phyloP scores from a whole-genome alignment of 2,888 invertebrate genomes.

The Pecten maximus region DNA sequence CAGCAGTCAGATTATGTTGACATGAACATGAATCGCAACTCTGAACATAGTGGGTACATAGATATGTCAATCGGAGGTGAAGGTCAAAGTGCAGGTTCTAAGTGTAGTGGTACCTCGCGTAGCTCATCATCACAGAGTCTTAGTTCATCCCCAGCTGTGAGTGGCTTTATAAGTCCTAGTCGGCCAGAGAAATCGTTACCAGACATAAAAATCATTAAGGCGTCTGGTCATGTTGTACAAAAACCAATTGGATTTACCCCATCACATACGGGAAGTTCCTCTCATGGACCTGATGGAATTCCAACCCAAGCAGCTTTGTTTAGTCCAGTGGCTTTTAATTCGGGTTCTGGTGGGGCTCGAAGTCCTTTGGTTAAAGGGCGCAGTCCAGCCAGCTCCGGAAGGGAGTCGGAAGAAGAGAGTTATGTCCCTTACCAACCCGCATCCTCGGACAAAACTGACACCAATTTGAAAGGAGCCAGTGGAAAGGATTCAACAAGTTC shows the following conservation, averaged over 20 bases:
- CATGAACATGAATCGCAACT: slow-evolving; percentile 67
- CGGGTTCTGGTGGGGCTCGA: slow-evolving; percentile 43
- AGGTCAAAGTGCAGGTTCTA: slow-evolving; percentile 56
- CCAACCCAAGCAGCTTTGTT: slow-evolving; percentile 42
- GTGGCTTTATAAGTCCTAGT: slow-evolving; percentile 52
- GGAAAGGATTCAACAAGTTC: slow-evolving; percentile 33
- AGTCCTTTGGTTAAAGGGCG: slow-evolving; percentile 51
- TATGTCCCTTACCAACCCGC: slow-evolving; percentile 66
- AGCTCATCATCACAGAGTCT: slow-evolving; percentile 64
- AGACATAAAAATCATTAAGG: slow-evolving; percentile 62
- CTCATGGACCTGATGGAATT: slow-evolving; percentile 27
- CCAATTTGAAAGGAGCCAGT: slow-evolving; percentile 39
- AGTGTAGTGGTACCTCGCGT: slow-evolving; percentile 57
- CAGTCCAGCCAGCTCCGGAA: slow-evolving; percentile 65
- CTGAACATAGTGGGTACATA: slow-evolving; percentile 65
- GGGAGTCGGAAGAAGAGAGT: slow-evolving; percentile 69
- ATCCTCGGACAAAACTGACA: slow-evolving; percentile 36
- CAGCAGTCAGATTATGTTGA: slow-evolving; percentile 71
- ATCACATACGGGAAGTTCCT: neutral
- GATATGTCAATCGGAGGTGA: slow-evolving; percentile 70
- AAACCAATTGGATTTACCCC: slow-evolving; percentile 53
- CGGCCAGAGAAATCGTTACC: slow-evolving; percentile 52
- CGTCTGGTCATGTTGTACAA: slow-evolving; percentile 63
- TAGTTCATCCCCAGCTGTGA: slow-evolving; percentile 62
- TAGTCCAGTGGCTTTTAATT: slow-evolving; percentile 45